Percentiles rank a stretch among this genome's conserved stretches.
phyloP scores from a whole-genome alignment of 2,113 vertebrate species.

The Archocentrus centrarchus region DNA sequence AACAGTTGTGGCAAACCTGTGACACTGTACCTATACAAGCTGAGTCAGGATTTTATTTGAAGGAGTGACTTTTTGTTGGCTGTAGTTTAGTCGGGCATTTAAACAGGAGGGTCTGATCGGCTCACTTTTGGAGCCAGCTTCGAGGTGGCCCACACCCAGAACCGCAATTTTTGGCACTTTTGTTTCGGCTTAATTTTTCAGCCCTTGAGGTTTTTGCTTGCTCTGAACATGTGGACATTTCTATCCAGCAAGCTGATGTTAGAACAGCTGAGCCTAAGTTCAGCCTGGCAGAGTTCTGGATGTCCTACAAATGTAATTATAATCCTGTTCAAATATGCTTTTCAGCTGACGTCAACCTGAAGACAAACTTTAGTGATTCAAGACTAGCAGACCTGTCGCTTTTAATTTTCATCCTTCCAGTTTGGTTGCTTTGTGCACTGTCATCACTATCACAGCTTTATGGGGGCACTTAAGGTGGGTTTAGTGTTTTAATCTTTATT shows the following conservation, averaged over 20 bases:
- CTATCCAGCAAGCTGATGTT: background rate
- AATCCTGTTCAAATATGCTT: background rate
- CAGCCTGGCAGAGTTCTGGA: background rate
- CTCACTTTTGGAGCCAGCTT: too few species aligned
- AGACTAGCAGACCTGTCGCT: too few species aligned
- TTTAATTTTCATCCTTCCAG: background rate
- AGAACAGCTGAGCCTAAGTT: background rate
- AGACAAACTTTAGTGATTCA: too few species aligned
- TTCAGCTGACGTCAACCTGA: background rate
- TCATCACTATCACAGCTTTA: background rate
- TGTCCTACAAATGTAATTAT: background rate
- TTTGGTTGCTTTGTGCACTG: background rate
- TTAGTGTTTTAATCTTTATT: background rate
- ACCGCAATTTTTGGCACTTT: background rate
- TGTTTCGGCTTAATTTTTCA: background rate
- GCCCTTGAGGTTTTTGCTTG: background rate
- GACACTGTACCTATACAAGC: background rate
- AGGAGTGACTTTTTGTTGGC: accelerated
- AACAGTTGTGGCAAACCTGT: background rate
- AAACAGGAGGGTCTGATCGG: accelerated
- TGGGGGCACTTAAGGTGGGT: background rate
- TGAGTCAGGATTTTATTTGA: background rate
- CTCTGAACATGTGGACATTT: accelerated
- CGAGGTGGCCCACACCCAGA: background rate
- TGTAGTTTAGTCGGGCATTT: background rate